Evolutionary conservation across 2,888 invertebrate genomes (phyloP).

Genomic region (Rhyacophila evoluta): DNA sequence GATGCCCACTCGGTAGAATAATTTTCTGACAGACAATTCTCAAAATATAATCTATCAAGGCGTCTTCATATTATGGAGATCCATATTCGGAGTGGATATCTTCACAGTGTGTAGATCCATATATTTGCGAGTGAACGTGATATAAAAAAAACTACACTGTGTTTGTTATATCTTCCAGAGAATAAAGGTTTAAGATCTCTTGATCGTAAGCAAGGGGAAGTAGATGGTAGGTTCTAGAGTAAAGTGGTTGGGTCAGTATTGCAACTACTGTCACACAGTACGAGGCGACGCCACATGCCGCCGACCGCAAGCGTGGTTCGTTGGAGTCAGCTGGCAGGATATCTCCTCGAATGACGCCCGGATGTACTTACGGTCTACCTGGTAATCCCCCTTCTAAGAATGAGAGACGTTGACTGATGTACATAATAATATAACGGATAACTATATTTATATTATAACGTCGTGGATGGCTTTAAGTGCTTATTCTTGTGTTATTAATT

Average conservation of each 20-base stretch:
- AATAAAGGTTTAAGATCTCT: not conserved
- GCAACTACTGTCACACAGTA: conserved; percentile 3
- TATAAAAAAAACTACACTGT: too few species aligned
- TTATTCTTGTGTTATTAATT: not conserved
- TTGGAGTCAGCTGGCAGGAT: not conserved
- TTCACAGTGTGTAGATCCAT: too few species aligned
- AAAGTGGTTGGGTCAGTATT: not conserved
- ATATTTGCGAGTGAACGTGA: too few species aligned
- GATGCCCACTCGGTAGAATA: too few species aligned
- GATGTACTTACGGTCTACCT: conserved; percentile 19
- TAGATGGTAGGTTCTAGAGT: not conserved
- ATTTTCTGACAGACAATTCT: too few species aligned
- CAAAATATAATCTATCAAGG: too few species aligned
- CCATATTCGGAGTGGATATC: too few species aligned
- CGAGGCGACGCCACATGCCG: not conserved
- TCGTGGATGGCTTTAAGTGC: not conserved
- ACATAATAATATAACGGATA: not conserved
- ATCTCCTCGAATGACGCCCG: not conserved
- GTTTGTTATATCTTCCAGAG: too few species aligned
- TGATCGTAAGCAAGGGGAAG: not conserved
- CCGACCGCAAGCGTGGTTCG: not conserved
- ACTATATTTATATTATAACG: not conserved
- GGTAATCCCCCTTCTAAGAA: not conserved
- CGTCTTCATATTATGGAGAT: too few species aligned
- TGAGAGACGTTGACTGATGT: conserved; percentile 5